Base-by-base conservation (phyloP, 2,113 vertebrate genomes). In the Phaethornis superciliosus region DNA sequence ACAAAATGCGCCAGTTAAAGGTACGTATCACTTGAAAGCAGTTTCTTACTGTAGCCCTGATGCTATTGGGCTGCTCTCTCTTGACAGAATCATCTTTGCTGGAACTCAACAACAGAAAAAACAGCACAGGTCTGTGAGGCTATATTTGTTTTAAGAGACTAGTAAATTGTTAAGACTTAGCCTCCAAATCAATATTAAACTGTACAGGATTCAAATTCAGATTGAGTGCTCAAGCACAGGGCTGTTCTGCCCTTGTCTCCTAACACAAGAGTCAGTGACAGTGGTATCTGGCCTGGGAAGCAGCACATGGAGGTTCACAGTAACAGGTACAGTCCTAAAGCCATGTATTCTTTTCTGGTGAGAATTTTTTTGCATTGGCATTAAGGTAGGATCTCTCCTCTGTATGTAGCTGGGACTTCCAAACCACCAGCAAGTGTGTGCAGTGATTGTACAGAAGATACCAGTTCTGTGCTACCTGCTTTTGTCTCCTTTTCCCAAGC, bases 1-100 rank as follows among this genome's bases (percentile, higher is more conserved):
- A 99, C 97, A 99, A 99, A 97, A 99, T 99, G 98, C 98, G 98
- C n/a, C 99, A 99, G 68, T 98, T 99, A 56, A 98, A 98, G 0
- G 99, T 99, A 75, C 71, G 99, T 95, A 77, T 86, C n/a, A 12
- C 47, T 49, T 4, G 6, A 19, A 24, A 72, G 21, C n/a, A 72
- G 12, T 28, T 55, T 6, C 63, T 76, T 49, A 30, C 17, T 35
- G 2, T 1, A 81, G 46, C 33, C 70, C 52, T 71, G 28, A 37
- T 89, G 30, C 22, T 82, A 1, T 28, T 13, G 27, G 62, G 18
- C 62, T 94, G 22, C 62, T 21, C 33, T 46, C 37, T 81, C 52
- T 70, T 62, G 59, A 40, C 51, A 82, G 51, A 58, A 79, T 58
- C 23, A 8, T 12, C 33, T 88, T 81, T 81, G 67, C 60, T 52